phyloP scores from a whole-genome alignment of 2,888 invertebrate genomes.

The Aradus depressus region DNA sequence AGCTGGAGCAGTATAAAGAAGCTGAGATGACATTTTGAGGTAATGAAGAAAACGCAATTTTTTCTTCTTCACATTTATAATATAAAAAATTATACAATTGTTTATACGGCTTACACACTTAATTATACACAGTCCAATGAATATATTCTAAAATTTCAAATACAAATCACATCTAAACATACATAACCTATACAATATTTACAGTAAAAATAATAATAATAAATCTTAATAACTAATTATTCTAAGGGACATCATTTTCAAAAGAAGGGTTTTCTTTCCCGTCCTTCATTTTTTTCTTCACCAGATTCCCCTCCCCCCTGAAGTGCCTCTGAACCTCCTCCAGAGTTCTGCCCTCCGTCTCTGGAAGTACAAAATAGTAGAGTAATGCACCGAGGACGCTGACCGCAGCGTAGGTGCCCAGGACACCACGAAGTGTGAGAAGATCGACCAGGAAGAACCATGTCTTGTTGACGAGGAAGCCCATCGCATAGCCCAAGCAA shows the following conservation, averaged over 20 bases:
- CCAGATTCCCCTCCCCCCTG: slow-evolving; percentile 12
- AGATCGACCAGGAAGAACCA: slow-evolving; percentile 35
- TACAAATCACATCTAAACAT: not conserved
- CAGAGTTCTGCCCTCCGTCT: slow-evolving; percentile 68
- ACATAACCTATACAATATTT: not conserved
- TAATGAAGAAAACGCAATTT: too few species aligned
- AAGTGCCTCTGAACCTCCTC: slow-evolving; percentile 48
- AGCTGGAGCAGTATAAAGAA: too few species aligned
- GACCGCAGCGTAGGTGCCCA: slow-evolving; percentile 32
- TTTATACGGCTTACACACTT: too few species aligned
- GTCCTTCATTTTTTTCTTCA: slow-evolving; percentile 6
- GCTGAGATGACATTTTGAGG: too few species aligned
- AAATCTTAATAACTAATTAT: not conserved
- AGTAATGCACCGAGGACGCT: slow-evolving; percentile 50
- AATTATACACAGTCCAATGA: slow-evolving; percentile 1
- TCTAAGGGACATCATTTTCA: slow-evolving; percentile 11
- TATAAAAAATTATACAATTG: too few species aligned
- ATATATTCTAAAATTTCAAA: not conserved
- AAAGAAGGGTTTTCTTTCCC: slow-evolving; percentile 8
- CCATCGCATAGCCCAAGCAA: slow-evolving; percentile 63
- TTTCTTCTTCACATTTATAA: too few species aligned
- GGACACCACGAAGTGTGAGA: slow-evolving; percentile 27
- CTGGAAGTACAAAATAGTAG: slow-evolving; percentile 60
- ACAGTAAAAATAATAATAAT: not conserved
- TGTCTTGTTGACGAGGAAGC: slow-evolving; percentile 61